Evolutionary conservation across 2,113 vertebrate genomes (phyloP).

Genomic region (Suricata suricatta): DNA sequence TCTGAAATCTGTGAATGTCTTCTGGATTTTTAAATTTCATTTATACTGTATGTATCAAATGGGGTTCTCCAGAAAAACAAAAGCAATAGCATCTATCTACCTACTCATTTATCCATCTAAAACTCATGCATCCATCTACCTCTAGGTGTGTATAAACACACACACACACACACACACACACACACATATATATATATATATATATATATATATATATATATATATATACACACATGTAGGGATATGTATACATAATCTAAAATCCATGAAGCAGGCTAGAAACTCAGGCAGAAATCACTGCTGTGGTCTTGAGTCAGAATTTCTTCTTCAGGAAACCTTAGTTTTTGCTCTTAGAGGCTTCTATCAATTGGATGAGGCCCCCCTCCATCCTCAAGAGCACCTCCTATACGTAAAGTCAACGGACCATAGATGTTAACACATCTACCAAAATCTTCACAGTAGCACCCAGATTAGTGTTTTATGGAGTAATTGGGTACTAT

Average conservation of each 20-base stretch:
- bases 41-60: background rate
- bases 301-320: background rate
- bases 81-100: background rate
- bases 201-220: accelerated
- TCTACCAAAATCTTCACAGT: background rate
- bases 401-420: background rate
- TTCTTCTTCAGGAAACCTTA: background rate
- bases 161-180: no score
- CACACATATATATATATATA: background rate
- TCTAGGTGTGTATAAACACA: background rate
- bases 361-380: background rate
- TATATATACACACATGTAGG: background rate
- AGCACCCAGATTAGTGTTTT: background rate
- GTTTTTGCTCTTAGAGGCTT: background rate
- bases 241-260: background rate
- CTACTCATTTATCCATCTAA: background rate
- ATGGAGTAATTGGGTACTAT: background rate
- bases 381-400: background rate
- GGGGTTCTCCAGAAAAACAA: constrained; percentile 8
- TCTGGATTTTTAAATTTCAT: background rate
- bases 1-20: background rate
- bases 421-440: background rate
- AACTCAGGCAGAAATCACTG: background rate
- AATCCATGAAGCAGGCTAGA: background rate
- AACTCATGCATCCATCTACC: background rate